Percentiles rank a stretch among this genome's conserved stretches.
phyloP scores from a whole-genome alignment of 2,113 vertebrate species.

The Micronycteris hirsuta region DNA sequence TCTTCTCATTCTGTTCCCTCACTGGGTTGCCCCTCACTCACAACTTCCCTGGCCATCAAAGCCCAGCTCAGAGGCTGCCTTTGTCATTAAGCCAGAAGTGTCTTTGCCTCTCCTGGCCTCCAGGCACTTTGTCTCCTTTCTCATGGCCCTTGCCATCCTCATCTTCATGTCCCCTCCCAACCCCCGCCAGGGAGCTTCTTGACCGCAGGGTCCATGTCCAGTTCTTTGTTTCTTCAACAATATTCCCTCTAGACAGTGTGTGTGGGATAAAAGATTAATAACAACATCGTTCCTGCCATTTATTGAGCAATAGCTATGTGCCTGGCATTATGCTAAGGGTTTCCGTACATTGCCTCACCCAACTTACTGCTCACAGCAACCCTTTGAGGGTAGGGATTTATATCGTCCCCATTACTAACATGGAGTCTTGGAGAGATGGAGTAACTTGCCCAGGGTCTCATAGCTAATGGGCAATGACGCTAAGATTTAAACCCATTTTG shows the following conservation, averaged over 20 bases:
- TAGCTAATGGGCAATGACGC: background rate
- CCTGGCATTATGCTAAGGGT: background rate
- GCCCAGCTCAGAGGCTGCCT: background rate
- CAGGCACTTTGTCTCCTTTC: background rate
- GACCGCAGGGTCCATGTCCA: background rate
- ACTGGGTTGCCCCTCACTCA: background rate
- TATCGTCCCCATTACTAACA: background rate
- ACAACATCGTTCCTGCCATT: too few species aligned
- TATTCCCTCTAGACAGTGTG: rapidly evolving
- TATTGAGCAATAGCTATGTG: background rate
- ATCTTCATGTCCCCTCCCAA: background rate
- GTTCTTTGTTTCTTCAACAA: background rate
- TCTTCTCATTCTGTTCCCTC: background rate
- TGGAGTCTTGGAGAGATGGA: background rate
- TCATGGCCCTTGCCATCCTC: background rate
- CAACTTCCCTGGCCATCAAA: background rate
- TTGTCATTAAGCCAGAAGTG: background rate
- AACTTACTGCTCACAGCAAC: background rate
- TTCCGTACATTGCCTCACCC: rapidly evolving
- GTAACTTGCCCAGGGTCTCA: background rate
- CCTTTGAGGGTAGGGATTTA: background rate
- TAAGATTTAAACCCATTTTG: background rate
- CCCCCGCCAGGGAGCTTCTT: background rate
- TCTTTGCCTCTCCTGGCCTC: background rate
- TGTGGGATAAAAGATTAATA: rapidly evolving